Percentiles rank a stretch among this genome's conserved stretches.
phyloP scores from a whole-genome alignment of 1,140 invertebrate genomes.

The Popillia japonica region DNA sequence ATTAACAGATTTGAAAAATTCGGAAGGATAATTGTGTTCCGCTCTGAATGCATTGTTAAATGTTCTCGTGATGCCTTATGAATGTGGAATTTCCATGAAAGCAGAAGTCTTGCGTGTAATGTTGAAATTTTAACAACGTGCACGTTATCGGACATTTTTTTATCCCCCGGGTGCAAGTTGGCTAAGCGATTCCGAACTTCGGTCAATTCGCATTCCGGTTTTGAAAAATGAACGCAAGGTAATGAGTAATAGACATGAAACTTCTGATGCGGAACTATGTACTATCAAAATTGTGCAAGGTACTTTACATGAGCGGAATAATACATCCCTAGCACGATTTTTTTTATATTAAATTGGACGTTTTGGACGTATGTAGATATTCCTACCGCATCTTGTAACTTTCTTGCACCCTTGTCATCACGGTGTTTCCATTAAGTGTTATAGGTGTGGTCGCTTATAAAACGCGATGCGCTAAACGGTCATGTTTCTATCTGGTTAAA shows the following conservation, averaged over 20 bases:
- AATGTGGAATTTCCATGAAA: conserved; percentile 26
- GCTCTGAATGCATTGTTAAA: conserved; percentile 31
- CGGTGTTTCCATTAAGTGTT: neutral
- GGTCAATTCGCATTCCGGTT: too few species aligned
- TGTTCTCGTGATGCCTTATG: conserved; percentile 21
- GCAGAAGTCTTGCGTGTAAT: conserved; percentile 22
- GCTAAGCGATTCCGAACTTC: too few species aligned
- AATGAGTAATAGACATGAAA: too few species aligned
- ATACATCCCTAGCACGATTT: too few species aligned
- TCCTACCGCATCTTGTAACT: too few species aligned
- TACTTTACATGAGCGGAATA: too few species aligned
- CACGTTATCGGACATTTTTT: neutral
- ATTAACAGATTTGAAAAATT: conserved; percentile 9
- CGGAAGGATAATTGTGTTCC: conserved; percentile 34
- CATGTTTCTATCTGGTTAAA: neutral
- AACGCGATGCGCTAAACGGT: conserved; percentile 9
- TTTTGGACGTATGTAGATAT: too few species aligned
- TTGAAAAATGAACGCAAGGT: too few species aligned
- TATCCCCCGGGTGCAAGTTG: neutral
- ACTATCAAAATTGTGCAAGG: too few species aligned
- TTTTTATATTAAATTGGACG: too few species aligned
- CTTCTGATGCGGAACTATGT: too few species aligned
- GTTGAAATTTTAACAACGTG: conserved; percentile 11
- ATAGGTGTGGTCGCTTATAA: neutral
- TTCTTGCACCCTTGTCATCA: neutral